Percentiles rank a stretch among this genome's conserved stretches.
Evolutionary conservation across 2,888 invertebrate genomes (phyloP).

Genomic region (Nebria salina): DNA sequence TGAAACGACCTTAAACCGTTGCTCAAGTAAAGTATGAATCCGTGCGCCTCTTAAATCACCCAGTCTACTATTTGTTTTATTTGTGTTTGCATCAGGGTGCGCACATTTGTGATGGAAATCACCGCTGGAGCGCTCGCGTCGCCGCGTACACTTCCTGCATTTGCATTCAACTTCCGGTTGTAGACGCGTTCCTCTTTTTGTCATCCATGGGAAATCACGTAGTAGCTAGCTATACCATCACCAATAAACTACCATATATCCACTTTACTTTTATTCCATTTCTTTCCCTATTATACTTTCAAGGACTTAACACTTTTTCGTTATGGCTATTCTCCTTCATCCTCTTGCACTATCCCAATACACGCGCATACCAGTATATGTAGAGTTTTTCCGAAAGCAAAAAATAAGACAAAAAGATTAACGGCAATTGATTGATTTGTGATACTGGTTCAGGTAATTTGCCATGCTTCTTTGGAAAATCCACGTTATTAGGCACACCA

Average conservation of each 20-base stretch:
- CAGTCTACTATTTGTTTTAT: constrained; percentile 5
- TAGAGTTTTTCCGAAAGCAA: background rate
- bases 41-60: constrained; percentile 3
- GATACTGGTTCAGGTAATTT: background rate
- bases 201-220: background rate
- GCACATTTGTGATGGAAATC: constrained; percentile 14
- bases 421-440: background rate
- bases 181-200: background rate
- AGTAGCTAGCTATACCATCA: background rate
- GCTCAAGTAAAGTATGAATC: background rate
- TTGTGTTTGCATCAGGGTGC: constrained; percentile 2
- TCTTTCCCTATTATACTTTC: background rate
- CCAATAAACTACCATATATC: constrained; percentile 3
- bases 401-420: background rate
- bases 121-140: background rate
- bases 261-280: background rate
- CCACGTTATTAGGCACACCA: background rate
- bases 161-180: constrained; percentile 15
- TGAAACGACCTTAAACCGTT: background rate
- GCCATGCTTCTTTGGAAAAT: background rate
- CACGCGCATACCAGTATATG: background rate
- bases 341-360: no score
- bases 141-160: constrained; percentile 20
- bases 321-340: no score
- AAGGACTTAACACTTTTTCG: no score